Conservation (phyloP, 2,888 invertebrate species). For the Pherbina coryleti region DNA sequence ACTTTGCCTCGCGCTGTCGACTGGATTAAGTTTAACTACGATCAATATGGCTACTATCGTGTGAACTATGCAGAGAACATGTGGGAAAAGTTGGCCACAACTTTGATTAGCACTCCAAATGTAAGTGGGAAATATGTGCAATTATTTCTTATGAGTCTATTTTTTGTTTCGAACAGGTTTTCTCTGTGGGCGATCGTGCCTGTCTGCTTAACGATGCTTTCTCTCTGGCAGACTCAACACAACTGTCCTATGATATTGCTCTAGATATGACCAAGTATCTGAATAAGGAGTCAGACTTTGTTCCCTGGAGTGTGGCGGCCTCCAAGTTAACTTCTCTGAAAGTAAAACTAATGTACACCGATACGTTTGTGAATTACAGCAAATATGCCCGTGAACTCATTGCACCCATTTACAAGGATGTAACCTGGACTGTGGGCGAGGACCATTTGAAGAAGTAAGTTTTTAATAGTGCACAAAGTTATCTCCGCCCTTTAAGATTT, state of each 20-base stretch:
- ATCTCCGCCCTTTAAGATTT: too few relatives aligned
- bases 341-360: slow-evolving; percentile 72
- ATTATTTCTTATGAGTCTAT: background rate
- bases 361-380: slow-evolving; percentile 72
- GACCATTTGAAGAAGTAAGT: slow-evolving; percentile 69
- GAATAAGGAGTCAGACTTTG: slow-evolving; percentile 76
- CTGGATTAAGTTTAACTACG: slow-evolving; percentile 88
- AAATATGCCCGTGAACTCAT: slow-evolving; percentile 75
- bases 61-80: slow-evolving; percentile 81
- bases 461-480: background rate
- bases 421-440: slow-evolving; percentile 75
- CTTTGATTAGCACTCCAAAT: slow-evolving; percentile 62
- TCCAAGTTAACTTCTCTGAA: slow-evolving; percentile 72
- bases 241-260: slow-evolving; percentile 77
- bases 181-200: slow-evolving; percentile 80
- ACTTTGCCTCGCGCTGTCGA: slow-evolving; percentile 69
- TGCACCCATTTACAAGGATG: slow-evolving; percentile 73
- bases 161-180: slow-evolving; percentile 51
- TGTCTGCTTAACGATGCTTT: slow-evolving; percentile 87
- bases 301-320: slow-evolving; percentile 83
- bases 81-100: slow-evolving; percentile 73
- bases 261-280: slow-evolving; percentile 81
- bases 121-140: slow-evolving; percentile 42
- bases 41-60: slow-evolving; percentile 91
- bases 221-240: slow-evolving; percentile 81